Evolutionary conservation across 2,113 vertebrate genomes (phyloP), one percentile per base, ranked within the genome.

Genomic region (Eclectus roratus): DNA sequence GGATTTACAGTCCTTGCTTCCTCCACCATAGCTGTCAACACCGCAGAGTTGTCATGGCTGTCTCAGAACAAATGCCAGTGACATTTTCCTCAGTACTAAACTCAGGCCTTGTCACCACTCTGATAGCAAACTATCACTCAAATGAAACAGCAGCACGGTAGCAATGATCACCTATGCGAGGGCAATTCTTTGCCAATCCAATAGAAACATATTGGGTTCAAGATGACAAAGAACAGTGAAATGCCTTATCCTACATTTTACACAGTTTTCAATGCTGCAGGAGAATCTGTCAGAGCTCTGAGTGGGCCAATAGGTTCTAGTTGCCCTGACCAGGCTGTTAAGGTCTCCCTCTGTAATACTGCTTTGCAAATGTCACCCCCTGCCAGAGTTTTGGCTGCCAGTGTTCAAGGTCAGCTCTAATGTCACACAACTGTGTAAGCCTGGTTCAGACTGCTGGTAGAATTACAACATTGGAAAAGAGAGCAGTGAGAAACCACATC

Each of bases 391-490:
- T 84, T 77, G 17, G 10, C 17, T 72, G 8, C 10, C 13, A 15
- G 19, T 21, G 15, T 58, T 87, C 18, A 74, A 49, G 35, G 47
- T 21, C 25, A 77, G 10, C 28, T 80, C 43, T 80, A 20, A 53
- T 5, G 3, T 8, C 46, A 6, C n/a, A 15, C 11, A 56, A 6
- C 17, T 52, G 7, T 11, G 10, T 17, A 79, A 82, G 6, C 14
- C 18, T 25, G 9, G 31, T 63, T 63, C n/a, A 85, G 44, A 52
- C 11, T n/a, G 3, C 27, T 81, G 27, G 7, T 20, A 92, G 28
- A 63, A 44, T 28, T 14, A n/a, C 0, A 0, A 17, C 2, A 3
- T 1, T 65, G 8, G 15, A 10, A 37, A 69, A 60, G n/a, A 56
- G 2, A 73, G 7, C 10, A 39, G 3, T 27, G 55, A 58, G 21